These are phyloP conservation scores for Cheumatopsyche charites DNA, from an alignment of 1,140 invertebrate species.

Conservation along the genomic window DNA sequence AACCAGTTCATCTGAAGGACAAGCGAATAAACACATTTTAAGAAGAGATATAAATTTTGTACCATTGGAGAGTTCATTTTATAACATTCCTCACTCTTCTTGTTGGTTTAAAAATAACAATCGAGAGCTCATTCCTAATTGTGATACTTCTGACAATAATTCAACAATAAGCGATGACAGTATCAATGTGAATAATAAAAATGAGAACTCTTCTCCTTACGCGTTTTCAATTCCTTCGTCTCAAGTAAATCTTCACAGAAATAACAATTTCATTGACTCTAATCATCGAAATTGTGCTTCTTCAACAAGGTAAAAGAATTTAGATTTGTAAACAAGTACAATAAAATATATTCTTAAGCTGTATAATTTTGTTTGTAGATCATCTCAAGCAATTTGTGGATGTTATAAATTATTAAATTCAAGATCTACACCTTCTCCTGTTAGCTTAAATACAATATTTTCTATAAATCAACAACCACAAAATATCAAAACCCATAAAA, in stretches of 20 bases:
- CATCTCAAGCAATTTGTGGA: slow-evolving; percentile 31
- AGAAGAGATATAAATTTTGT: slow-evolving; percentile 45
- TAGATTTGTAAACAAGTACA: slow-evolving; percentile 9
- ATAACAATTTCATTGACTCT: neutral
- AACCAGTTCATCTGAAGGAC: slow-evolving; percentile 53
- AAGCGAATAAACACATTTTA: slow-evolving; percentile 38
- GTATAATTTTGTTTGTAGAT: slow-evolving; percentile 29
- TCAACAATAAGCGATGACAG: neutral
- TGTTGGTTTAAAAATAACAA: slow-evolving; percentile 18
- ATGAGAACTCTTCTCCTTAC: slow-evolving; percentile 18
- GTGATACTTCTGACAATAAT: neutral
- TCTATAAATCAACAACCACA: slow-evolving; percentile 30
- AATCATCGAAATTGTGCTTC: slow-evolving; percentile 37
- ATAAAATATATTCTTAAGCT: neutral
- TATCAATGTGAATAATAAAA: neutral
- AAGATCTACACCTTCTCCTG: slow-evolving; percentile 38
- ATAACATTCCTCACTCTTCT: slow-evolving; percentile 47
- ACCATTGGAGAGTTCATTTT: slow-evolving; percentile 52
- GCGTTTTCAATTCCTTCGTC: slow-evolving; percentile 19
- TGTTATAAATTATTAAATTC: slow-evolving; percentile 41
- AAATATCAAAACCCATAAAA: slow-evolving; percentile 27
- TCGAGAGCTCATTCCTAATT: neutral
- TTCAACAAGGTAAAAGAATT: slow-evolving; percentile 31
- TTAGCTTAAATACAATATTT: slow-evolving; percentile 46
- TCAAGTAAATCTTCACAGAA: slow-evolving; percentile 8